Conservation (phyloP, 2,888 invertebrate genomes). For the Ochlodes sylvanus region DNA sequence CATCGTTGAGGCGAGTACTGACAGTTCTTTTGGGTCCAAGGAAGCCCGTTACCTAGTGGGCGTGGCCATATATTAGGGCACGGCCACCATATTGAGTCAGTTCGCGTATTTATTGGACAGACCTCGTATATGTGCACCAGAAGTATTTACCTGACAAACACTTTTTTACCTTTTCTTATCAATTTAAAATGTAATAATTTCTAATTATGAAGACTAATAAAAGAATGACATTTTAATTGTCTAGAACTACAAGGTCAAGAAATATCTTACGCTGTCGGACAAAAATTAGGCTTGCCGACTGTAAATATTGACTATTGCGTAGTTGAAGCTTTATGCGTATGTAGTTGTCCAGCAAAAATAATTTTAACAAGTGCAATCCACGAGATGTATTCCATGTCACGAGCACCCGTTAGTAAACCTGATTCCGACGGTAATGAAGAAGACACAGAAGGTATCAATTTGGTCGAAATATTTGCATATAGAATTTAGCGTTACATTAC, state of each 20-base stretch:
- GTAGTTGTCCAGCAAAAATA: slow-evolving; percentile 57
- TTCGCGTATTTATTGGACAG: too few species aligned
- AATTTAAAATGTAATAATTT: too few species aligned
- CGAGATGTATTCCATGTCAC: slow-evolving; percentile 60
- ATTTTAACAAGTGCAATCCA: slow-evolving; percentile 57
- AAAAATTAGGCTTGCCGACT: slow-evolving; percentile 70
- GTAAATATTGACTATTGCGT: slow-evolving; percentile 80
- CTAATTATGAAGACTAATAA: too few species aligned
- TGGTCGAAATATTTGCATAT: neutral
- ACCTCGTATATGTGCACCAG: too few species aligned
- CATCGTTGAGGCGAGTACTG: too few species aligned
- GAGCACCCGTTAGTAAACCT: slow-evolving; percentile 42
- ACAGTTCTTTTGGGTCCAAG: too few species aligned
- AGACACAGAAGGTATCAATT: slow-evolving; percentile 54
- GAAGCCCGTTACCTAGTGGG: too few species aligned
- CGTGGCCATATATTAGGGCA: too few species aligned
- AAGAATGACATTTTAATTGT: slow-evolving; percentile 18
- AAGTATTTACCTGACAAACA: too few species aligned
- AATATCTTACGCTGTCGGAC: slow-evolving; percentile 73
- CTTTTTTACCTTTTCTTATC: too few species aligned
- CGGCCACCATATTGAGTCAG: too few species aligned
- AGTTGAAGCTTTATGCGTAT: slow-evolving; percentile 71
- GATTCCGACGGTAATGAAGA: slow-evolving; percentile 50
- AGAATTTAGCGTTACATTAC: neutral
- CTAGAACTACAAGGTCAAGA: slow-evolving; percentile 72